phyloP scores from a whole-genome alignment of 2,888 invertebrate genomes.

The Acleris holmiana region DNA sequence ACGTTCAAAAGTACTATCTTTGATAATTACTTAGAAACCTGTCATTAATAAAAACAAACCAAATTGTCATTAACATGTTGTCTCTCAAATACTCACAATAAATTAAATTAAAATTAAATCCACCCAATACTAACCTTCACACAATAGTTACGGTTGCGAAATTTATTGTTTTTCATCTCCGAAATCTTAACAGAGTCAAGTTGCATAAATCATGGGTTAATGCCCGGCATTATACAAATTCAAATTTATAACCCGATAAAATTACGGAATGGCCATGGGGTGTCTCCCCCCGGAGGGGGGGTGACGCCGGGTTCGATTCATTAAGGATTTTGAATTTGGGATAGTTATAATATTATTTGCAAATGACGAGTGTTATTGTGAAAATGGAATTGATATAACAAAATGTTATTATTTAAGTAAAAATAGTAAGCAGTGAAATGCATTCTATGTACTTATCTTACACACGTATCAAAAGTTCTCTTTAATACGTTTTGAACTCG shows the following conservation, averaged over 20 bases:
- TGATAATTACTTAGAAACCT: too few species aligned
- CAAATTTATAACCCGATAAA: constrained; percentile 85
- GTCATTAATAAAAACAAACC: too few species aligned
- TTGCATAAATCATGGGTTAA: constrained; percentile 84
- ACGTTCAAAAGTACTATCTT: too few species aligned
- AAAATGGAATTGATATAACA: too few species aligned
- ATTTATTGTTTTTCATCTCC: constrained; percentile 85
- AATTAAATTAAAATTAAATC: constrained; percentile 29
- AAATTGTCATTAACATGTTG: too few species aligned
- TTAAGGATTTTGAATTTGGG: constrained; percentile 47
- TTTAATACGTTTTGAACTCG: too few species aligned
- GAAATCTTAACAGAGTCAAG: constrained; percentile 84
- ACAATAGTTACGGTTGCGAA: constrained; percentile 80
- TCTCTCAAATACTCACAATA: too few species aligned
- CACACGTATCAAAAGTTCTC: too few species aligned
- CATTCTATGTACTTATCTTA: too few species aligned
- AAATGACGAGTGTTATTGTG: too few species aligned
- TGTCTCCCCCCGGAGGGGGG: constrained; percentile 52
- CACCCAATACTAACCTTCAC: constrained; percentile 65
- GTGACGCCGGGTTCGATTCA: constrained; percentile 77
- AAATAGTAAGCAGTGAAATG: too few species aligned
- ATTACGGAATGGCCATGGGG: constrained; percentile 79
- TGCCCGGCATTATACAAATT: constrained; percentile 84
- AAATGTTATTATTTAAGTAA: too few species aligned
- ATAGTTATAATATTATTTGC: constrained; percentile 1